These are phyloP conservation scores for fruit fly (Drosophila melanogaster) DNA, from an alignment of 1,140 invertebrate species.

Conservation along the genomic window DNA sequence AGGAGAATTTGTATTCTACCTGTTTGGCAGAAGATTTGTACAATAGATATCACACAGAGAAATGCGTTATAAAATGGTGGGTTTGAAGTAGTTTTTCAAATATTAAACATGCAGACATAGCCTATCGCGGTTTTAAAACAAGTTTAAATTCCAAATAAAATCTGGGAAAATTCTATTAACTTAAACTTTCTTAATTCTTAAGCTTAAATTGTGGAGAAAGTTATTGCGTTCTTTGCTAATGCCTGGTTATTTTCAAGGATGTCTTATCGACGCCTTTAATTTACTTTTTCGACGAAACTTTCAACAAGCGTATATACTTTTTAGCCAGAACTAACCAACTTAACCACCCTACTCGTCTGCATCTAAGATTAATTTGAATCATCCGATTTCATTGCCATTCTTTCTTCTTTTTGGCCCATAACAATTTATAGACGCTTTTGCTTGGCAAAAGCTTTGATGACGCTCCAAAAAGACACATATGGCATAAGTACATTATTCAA, in stretches of 20 bases:
- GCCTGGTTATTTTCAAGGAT: not conserved
- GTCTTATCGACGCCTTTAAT: not conserved
- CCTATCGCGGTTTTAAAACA: too few relatives aligned
- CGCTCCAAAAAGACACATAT: constrained; percentile 30
- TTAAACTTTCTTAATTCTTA: too few relatives aligned
- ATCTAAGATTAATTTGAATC: constrained; percentile 24
- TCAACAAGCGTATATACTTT: constrained; percentile 3
- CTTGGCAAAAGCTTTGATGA: constrained; percentile 37
- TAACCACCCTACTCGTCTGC: constrained; percentile 2
- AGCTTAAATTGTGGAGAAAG: not conserved
- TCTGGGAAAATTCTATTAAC: too few relatives aligned
- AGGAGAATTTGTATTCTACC: constrained; percentile 23
- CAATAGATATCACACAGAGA: not conserved
- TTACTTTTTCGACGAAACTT: not conserved
- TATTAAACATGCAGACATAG: not conserved
- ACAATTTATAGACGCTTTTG: constrained; percentile 62
- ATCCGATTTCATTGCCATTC: constrained; percentile 11
- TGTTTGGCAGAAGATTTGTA: constrained; percentile 6
- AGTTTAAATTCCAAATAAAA: too few relatives aligned
- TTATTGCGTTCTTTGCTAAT: not conserved
- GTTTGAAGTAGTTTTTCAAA: not conserved
- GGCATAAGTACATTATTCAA: not conserved
- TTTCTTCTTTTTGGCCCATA: constrained; percentile 9
- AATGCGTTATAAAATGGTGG: not conserved
- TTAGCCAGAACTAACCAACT: not conserved